Evolutionary conservation across 2,797 vertebrate genomes (phyloP).

Genomic region (Pygocentrus nattereri): DNA sequence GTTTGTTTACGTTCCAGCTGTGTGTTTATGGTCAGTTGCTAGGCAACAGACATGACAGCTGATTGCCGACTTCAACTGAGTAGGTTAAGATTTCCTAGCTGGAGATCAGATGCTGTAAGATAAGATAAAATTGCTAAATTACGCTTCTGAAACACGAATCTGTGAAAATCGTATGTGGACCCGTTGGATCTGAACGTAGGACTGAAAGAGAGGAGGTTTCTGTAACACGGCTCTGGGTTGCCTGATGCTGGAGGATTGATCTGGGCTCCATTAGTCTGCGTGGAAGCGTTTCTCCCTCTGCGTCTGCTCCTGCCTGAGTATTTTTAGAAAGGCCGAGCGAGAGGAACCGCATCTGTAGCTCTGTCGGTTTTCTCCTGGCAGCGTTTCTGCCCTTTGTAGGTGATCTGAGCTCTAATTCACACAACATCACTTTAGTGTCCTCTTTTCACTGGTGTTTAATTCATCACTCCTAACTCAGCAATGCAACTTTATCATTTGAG

Average conservation of each 20-base stretch:
- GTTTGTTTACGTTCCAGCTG: too few relatives aligned
- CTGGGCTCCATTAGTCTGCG: slow-evolving; percentile 44
- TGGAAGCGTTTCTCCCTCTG: slow-evolving; percentile 17
- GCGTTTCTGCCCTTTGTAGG: slow-evolving; percentile 4
- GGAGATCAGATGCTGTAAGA: too few relatives aligned
- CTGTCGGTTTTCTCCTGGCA: slow-evolving; percentile 29
- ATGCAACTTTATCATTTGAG: neutral
- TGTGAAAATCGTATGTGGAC: too few relatives aligned
- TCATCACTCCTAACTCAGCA: neutral
- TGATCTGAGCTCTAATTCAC: slow-evolving; percentile 25
- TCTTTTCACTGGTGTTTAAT: neutral
- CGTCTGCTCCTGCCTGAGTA: slow-evolving; percentile 5
- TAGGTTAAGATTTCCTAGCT: too few relatives aligned
- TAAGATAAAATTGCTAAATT: too few relatives aligned
- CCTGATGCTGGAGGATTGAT: slow-evolving; percentile 36
- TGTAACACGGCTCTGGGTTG: too few relatives aligned
- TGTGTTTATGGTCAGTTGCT: too few relatives aligned
- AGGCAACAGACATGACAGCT: too few relatives aligned
- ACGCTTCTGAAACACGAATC: too few relatives aligned
- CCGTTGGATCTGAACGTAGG: too few relatives aligned
- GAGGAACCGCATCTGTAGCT: slow-evolving; percentile 7
- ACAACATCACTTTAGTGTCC: slow-evolving; percentile 37
- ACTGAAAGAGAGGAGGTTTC: too few relatives aligned
- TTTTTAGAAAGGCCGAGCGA: slow-evolving; percentile 33
- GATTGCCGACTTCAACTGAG: too few relatives aligned